phyloP scores from a whole-genome alignment of 2,797 vertebrate genomes.

The Enteromius trimaculatus region DNA sequence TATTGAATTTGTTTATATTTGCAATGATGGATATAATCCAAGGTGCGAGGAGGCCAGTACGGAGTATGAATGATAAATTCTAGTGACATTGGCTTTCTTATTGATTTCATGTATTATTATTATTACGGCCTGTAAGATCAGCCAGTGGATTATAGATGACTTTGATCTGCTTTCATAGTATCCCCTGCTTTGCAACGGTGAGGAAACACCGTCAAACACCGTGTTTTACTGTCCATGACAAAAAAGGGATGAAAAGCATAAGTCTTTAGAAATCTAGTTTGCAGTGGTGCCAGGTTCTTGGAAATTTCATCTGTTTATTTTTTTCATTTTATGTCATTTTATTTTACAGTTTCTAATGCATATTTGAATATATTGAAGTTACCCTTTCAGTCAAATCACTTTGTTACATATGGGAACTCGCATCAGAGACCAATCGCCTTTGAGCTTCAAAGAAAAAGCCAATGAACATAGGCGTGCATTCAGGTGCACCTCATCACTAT shows the following conservation, averaged over 20 bases:
- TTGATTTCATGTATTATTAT: conserved; percentile 14
- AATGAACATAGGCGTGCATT: no score
- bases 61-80: conserved; percentile 26
- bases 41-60: conserved; percentile 1
- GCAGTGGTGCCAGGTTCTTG: background rate
- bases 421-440: no score
- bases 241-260: background rate
- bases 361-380: background rate
- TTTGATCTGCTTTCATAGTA: conserved; percentile 7
- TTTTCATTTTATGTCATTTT: no score
- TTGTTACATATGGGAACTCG: no score
- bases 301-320: background rate
- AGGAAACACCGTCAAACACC: no score
- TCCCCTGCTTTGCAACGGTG: background rate
- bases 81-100: conserved; percentile 15
- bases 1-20: conserved; percentile 45
- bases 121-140: conserved; percentile 9
- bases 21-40: conserved; percentile 36
- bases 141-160: conserved; percentile 31
- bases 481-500: no score
- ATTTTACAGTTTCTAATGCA: background rate
- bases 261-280: background rate
- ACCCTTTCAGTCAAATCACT: no score
- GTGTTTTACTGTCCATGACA: background rate
- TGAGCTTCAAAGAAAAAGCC: no score